Evolutionary conservation across 1,140 invertebrate species (phyloP).

Genomic region (Bombus soroeensis): DNA sequence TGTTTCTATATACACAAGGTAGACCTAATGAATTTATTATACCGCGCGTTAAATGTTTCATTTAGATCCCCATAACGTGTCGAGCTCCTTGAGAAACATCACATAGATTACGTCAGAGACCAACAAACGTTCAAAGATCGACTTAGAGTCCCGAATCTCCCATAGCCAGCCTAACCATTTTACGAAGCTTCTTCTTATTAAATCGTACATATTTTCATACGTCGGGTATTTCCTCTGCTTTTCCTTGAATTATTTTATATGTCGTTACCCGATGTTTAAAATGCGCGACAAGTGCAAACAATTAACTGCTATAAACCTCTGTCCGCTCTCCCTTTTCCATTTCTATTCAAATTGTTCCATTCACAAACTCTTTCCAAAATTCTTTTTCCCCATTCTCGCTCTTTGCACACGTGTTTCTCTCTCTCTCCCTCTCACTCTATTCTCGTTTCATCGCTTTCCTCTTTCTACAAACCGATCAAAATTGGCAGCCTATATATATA

Average conservation of each 20-base stretch:
- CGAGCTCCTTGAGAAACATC: constrained; percentile 45
- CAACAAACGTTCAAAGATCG: constrained; percentile 45
- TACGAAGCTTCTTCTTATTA: background rate
- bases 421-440: background rate
- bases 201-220: background rate
- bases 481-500: constrained; percentile 32
- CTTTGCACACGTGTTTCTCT: background rate
- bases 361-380: background rate
- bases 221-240: background rate
- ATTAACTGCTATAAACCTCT: background rate
- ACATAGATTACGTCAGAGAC: constrained; percentile 43
- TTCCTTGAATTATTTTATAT: background rate
- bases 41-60: constrained; percentile 48
- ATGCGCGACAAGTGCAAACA: background rate
- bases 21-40: constrained; percentile 61
- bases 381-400: background rate
- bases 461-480: constrained; percentile 28
- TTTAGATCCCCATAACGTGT: constrained; percentile 57
- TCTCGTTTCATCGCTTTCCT: background rate
- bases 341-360: background rate
- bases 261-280: background rate
- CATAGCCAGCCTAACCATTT: background rate
- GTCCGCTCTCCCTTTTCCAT: too few relatives aligned
- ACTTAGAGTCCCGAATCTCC: constrained; percentile 7
- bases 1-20: constrained; percentile 62